Base-by-base conservation (phyloP, 2,888 invertebrate genomes). In the Seira ritae region DNA sequence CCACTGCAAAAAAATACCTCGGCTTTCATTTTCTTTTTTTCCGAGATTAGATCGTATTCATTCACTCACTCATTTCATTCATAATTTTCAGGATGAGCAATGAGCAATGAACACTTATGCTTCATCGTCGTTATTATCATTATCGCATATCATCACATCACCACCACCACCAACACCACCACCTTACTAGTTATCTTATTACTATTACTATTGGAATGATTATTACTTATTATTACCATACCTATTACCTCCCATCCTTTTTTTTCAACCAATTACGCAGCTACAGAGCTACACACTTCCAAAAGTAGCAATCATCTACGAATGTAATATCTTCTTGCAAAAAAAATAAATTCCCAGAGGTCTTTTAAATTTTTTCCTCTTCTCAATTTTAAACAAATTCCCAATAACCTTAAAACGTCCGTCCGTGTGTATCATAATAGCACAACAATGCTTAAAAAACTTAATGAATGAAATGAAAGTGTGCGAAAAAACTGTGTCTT, bases 391-490 rank as follows among this genome's bases (percentile, higher is more conserved):
- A n/a, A n/a, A n/a, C n/a, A n/a, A n/a, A n/a, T n/a, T 42, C 15
- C n/a, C 15, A 60, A n/a, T 60, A 60, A 60, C 60, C 60, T 17
- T 60, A 60, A 60, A 60, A 60, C 60, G 12, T 6, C 60, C 60
- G 15, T 17, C n/a, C n/a, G n/a, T n/a, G 17, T 17, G 17, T 60
- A 60, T 12, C 12, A 12, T 42, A 42, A 12, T 42, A 42, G 6
- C 12, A 42, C 42, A 42, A 42, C 12, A 8, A 42, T 42, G 42
- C 42, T 12, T 42, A 12, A n/a, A n/a, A n/a, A 42, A 60, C 4
- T 46, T 17, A 70, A 50, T 70, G 50, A 72, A 70, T 17, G 50
- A 23, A 68, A 68, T 68, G 37, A 70, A 72, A 60, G 60, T 72
- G 60, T 22, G 19, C 60, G 60, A 60, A 8, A 8, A 8, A 12